Evolutionary conservation across 1,140 invertebrate genomes (phyloP), one percentile per base, ranked within the genome.

Genomic region (Steinernema khuongi): DNA sequence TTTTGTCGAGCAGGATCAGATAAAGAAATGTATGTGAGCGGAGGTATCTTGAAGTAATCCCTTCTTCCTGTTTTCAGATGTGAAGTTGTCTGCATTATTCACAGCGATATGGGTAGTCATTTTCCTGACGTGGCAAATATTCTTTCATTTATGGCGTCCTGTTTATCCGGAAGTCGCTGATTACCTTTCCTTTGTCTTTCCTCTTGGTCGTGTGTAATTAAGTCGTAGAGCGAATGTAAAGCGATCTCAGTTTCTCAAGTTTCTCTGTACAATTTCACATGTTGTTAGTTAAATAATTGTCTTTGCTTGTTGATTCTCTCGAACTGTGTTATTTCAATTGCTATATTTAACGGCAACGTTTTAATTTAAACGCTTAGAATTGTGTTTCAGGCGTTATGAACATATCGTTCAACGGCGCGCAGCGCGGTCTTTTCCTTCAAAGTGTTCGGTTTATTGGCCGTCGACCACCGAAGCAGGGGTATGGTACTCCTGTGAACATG

Each of bases 71-170:
- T 14, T 74, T 74, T 74, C 44, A 74, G 72, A 74, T 31, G 60
- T 60, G n/a, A 74, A 28, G 26, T 44, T 33, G 7, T 74, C 72
- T 4, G 60, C 43, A 19, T 31, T 73, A 19, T 68, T 68, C 2
- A 17, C 19, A 0, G 22, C 31, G 19, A 26, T 72, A 72, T 74
- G 70, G 72, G 31, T 26, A 4, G 31, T 33, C 18, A 26, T 74
- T 1, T 31, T 74, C 29, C n/a, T 74, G 18, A 22, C 70, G n/a
- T 74, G 72, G 72, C 41, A 74, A 18, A 50, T 74, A 17, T 31
- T 74, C 17, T 74, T 74, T 31, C 68, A 73, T 22, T 36, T 43
- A 29, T 71, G 36, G 32, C 69, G 72, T 50, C 28, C 33, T 1
- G 22, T 28, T 0, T 41, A 72, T 36, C 19, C 67, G 26, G n/a